Conservation (phyloP, 2,113 vertebrate genomes). For the Rhodinocichla rosea region DNA sequence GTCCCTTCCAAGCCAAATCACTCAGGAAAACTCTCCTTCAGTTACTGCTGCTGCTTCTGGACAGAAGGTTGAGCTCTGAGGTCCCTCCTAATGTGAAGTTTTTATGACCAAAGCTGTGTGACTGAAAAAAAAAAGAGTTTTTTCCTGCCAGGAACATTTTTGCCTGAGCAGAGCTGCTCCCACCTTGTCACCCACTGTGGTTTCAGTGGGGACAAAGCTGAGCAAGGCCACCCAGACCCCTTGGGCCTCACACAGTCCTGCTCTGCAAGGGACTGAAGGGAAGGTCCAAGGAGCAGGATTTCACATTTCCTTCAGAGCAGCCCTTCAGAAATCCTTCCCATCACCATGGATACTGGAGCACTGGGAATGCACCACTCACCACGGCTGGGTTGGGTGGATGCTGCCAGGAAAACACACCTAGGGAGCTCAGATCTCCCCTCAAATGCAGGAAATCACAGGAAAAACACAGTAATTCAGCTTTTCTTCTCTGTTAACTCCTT, state of each 20-base stretch:
- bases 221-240: neutral
- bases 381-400: neutral
- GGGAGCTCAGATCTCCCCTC: neutral
- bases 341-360: constrained; percentile 41
- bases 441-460: neutral
- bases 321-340: neutral
- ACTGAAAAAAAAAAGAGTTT: neutral
- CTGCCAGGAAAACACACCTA: neutral
- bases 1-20: neutral
- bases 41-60: neutral
- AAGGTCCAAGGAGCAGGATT: neutral
- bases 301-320: neutral
- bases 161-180: neutral
- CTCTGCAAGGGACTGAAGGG: neutral
- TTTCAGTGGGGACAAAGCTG: neutral
- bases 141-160: neutral
- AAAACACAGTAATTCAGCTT: neutral
- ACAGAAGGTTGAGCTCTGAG: neutral
- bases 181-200: neutral
- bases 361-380: neutral
- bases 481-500: neutral
- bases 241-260: neutral
- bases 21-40: neutral
- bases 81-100: neutral
- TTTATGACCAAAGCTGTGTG: neutral